A percentile compares a stretch with the other conserved stretches of the same genome.
These are phyloP conservation scores for Chymomyza costata DNA, from an alignment of 1,140 invertebrate genomes.

Conservation along the genomic window DNA sequence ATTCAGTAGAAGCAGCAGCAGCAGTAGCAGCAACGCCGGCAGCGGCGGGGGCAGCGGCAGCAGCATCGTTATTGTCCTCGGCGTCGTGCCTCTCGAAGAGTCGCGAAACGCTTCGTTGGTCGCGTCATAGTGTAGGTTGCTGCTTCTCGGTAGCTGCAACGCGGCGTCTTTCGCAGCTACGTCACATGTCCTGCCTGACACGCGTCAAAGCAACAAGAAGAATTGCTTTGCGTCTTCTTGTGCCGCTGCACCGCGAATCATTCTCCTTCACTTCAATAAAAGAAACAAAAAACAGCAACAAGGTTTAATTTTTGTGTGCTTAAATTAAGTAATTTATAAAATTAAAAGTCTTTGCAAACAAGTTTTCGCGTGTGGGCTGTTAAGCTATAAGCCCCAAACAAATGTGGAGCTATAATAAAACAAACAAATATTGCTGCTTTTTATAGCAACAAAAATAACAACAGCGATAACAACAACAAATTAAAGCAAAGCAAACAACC, in stretches of 20 bases:
- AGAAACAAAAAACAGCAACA: no score
- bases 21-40: slow-evolving; percentile 31
- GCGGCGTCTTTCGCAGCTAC: no score
- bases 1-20: slow-evolving; percentile 26
- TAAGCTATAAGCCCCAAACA: slow-evolving; percentile 25
- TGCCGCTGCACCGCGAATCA: slow-evolving; percentile 6
- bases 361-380: slow-evolving; percentile 3
- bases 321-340: no score
- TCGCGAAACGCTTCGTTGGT: background rate
- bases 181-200: background rate
- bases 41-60: no score
- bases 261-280: background rate
- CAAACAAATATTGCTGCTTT: slow-evolving; percentile 12
- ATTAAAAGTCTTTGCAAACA: background rate
- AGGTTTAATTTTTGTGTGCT: no score
- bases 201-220: slow-evolving; percentile 4
- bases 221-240: slow-evolving; percentile 4
- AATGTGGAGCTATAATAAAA: slow-evolving; percentile 45
- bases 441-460: slow-evolving; percentile 1
- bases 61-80: no score
- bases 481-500: slow-evolving; percentile 11
- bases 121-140: slow-evolving; percentile 19
- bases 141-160: background rate
- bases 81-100: background rate
- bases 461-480: slow-evolving; percentile 16